Base-by-base conservation (phyloP, 2,888 invertebrate species). In the Ditula angustiorana region DNA sequence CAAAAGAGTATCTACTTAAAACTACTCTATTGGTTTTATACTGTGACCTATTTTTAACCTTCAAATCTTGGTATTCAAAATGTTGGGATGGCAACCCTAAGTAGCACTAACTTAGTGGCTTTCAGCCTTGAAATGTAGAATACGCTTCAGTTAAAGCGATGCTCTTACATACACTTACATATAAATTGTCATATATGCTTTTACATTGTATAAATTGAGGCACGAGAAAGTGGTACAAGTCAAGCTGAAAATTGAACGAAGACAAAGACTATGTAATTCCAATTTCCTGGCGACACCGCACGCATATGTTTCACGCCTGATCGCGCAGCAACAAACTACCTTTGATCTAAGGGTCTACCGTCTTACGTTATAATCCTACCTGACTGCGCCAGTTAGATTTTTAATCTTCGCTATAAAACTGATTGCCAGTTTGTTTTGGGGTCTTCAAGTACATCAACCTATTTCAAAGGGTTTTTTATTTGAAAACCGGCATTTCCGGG, bases 271-370 rank as follows among this genome's bases (percentile, higher is more conserved):
- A n/a, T n/a, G n/a, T 10, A 28, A 7, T 50, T 26, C 13, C 7
- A 16, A 26, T 47, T 26, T 19, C 16, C 28, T 50, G 13, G 3
- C n/a, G 10, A 5, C 5, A 4, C 19, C 49, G 28, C 13, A 26
- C 55, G 37, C 55, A 10, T 26, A 13, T 11, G 4, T 41, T 28
- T 28, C 16, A 8, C 55, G 19, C 55, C 16, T 19, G 19, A 56
- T 41, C 26, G 16, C 28, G n/a, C 19, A 33, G 28, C 41, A 56
- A 56, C 41, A 19, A 19, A 19, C 55, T 11, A 56, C 41, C n/a
- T 41, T 56, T 41, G 19, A 24, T 28, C 19, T 41, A 19, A 37
- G 35, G n/a, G n/a, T n/a, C n/a, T n/a, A n/a, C n/a, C 13, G 13
- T 37, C 35, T 37, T 37, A 5, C 13, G 16, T 16, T 37, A n/a